These are phyloP conservation scores for Alloscopus bannaensis DNA, from an alignment of 2,888 invertebrate species.

Conservation along the genomic window DNA sequence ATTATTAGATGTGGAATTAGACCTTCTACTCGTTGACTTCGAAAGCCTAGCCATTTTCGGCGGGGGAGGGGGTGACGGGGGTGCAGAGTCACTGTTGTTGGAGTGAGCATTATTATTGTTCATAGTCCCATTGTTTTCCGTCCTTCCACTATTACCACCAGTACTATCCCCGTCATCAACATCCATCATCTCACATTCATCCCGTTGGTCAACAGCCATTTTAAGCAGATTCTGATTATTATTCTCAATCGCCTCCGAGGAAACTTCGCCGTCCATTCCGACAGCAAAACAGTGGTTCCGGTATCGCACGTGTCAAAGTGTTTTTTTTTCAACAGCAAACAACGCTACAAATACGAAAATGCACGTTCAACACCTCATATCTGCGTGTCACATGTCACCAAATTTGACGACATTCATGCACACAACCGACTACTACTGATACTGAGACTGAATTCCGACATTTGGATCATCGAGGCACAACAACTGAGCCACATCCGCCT, in stretches of 20 bases:
- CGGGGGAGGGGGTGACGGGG: conserved; percentile 59
- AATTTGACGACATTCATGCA: too few species aligned
- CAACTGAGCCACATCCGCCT: too few species aligned
- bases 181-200: conserved; percentile 64
- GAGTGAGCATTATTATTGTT: conserved; percentile 63
- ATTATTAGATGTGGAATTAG: conserved; percentile 56
- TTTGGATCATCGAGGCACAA: too few species aligned
- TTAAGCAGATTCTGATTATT: conserved; percentile 65
- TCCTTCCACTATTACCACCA: conserved; percentile 57
- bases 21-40: conserved; percentile 57
- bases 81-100: conserved; percentile 54
- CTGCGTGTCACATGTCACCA: too few species aligned
- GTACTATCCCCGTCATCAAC: conserved; percentile 46
- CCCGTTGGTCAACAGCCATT: conserved; percentile 66
- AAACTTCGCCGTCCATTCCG: conserved; percentile 54
- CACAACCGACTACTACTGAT: too few species aligned
- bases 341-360: too few species aligned
- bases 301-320: too few species aligned
- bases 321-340: neutral
- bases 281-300: too few species aligned
- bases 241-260: conserved; percentile 61
- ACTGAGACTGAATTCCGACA: too few species aligned
- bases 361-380: too few species aligned
- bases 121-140: conserved; percentile 58
- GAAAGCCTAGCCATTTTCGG: conserved; percentile 60